Percentiles rank a stretch among this genome's conserved stretches.
These are phyloP conservation scores for Colletes gigas DNA, from an alignment of 1,140 invertebrate genomes.

Conservation along the genomic window DNA sequence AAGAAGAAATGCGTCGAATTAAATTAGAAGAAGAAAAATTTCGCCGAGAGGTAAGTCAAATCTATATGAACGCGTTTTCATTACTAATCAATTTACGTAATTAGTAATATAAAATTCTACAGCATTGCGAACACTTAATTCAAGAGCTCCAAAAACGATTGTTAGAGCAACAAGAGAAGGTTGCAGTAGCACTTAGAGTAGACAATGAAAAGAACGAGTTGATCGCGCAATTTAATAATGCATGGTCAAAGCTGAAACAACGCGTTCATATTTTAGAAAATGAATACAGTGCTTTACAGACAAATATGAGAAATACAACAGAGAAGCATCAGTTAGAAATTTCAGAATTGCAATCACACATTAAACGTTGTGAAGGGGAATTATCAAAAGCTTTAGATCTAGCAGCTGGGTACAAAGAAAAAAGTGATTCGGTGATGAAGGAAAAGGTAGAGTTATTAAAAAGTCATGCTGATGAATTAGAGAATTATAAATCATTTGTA, in stretches of 20 bases:
- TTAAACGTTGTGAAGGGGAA: slow-evolving; percentile 84
- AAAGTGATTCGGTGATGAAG: slow-evolving; percentile 82
- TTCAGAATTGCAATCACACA: slow-evolving; percentile 78
- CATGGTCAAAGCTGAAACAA: slow-evolving; percentile 80
- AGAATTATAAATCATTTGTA: slow-evolving; percentile 75
- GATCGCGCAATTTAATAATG: slow-evolving; percentile 84
- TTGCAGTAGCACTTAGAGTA: slow-evolving; percentile 88
- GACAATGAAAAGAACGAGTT: slow-evolving; percentile 88
- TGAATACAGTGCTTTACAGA: slow-evolving; percentile 74
- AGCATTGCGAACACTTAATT: slow-evolving; percentile 90
- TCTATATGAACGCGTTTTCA: background rate
- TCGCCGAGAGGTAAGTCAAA: slow-evolving; percentile 83
- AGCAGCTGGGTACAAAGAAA: slow-evolving; percentile 86
- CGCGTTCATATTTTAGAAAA: slow-evolving; percentile 77
- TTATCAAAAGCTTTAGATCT: slow-evolving; percentile 85
- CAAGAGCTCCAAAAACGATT: slow-evolving; percentile 87
- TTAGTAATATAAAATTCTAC: slow-evolving; percentile 50
- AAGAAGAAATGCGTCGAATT: slow-evolving; percentile 78
- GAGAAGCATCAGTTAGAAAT: slow-evolving; percentile 74
- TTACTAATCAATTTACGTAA: slow-evolving; percentile 20
- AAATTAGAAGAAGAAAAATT: slow-evolving; percentile 89
- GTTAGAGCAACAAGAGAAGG: slow-evolving; percentile 88
- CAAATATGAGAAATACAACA: slow-evolving; percentile 69
- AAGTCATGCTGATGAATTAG: slow-evolving; percentile 74
- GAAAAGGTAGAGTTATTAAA: slow-evolving; percentile 79